Evolutionary conservation across 2,797 vertebrate genomes (phyloP), one percentile per base, ranked within the genome.

Genomic region (Hipposideros larvatus): DNA sequence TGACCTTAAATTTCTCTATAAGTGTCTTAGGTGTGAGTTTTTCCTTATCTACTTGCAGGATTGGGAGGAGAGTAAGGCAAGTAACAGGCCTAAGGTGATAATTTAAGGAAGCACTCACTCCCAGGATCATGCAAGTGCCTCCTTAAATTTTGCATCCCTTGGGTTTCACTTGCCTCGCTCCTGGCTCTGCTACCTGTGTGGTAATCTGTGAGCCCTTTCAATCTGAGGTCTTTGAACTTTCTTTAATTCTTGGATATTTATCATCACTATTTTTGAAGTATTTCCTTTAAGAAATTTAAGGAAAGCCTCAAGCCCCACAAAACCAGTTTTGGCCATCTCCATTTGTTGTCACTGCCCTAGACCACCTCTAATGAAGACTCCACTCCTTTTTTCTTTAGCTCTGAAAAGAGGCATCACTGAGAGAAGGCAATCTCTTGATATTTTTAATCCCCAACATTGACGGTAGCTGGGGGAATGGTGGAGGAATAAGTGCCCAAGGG

Each of bases 1-100:
- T 87, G 28, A 79, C 34, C 43, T 94, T 89, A 61, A 77, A 55
- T 48, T 74, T 90, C 51, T 95, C n/a, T 90, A 24, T 37, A 75
- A 86, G 82, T n/a, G 7, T 61, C 57, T 90, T 73, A 63, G 15
- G 13, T 85, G 4, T 68, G 31, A 57, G n/a, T 53, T 74, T 94
- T 79, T 73, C 24, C 13, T 70, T 85, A 26, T 31, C 28, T 70
- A 34, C 11, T 37, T 21, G 13, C 24, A 85, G 41, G 24, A 82
- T 59, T 57, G 22, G 55, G 73, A 79, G 19, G 51, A 75, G 19
- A 57, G 22, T 13, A 59, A 71, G 57, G 46, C 65, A 43, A 65
- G 22, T 18, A 19, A 90, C 65, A 78, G 59, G 5, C 11, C 24
- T 8, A 19, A 8, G 66, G 53, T 63, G 1, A 85, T 57, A 79